Percentiles rank a stretch among this genome's conserved stretches.
These are phyloP conservation scores for Ianthella basta DNA, from an alignment of 37 sponge, comb jelly and placozoan species.

Conservation along the genomic window DNA sequence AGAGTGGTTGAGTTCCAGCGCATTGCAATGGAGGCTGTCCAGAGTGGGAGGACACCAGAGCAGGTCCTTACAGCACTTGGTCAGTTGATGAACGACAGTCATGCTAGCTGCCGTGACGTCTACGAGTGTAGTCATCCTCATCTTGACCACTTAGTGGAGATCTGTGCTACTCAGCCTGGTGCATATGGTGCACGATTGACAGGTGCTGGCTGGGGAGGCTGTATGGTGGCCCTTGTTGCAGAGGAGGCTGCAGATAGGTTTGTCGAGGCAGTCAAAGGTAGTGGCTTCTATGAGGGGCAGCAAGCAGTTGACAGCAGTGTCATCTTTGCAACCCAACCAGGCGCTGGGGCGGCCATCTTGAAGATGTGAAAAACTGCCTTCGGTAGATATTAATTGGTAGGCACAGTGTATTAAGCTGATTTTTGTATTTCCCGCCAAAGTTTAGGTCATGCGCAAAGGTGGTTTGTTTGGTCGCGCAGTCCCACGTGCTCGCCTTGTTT, in stretches of 20 bases:
- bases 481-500: conserved; percentile 16
- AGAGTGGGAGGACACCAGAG: not conserved
- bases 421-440: conserved; percentile 2
- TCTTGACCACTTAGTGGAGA: conserved; percentile 78
- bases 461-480: conserved; percentile 1
- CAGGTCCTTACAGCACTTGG: conserved; percentile 62
- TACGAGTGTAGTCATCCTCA: conserved; percentile 92
- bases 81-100: conserved; percentile 89
- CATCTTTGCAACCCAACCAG: conserved; percentile 26
- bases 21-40: conserved; percentile 37
- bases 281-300: conserved; percentile 48
- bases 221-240: conserved; percentile 86
- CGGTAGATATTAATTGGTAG: too few species aligned
- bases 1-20: conserved; percentile 75
- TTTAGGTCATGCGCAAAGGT: not conserved
- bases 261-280: conserved; percentile 45
- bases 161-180: conserved; percentile 61
- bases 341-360: conserved; percentile 21
- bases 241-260: conserved; percentile 53
- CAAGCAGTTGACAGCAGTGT: not conserved
- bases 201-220: conserved; percentile 99
- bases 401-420: too few species aligned
- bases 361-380: too few species aligned
- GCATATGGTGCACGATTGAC: conserved; percentile 91
- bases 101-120: conserved; percentile 77